Evolutionary conservation across 2,888 invertebrate genomes (phyloP).

Genomic region (Melanargia galathea): DNA sequence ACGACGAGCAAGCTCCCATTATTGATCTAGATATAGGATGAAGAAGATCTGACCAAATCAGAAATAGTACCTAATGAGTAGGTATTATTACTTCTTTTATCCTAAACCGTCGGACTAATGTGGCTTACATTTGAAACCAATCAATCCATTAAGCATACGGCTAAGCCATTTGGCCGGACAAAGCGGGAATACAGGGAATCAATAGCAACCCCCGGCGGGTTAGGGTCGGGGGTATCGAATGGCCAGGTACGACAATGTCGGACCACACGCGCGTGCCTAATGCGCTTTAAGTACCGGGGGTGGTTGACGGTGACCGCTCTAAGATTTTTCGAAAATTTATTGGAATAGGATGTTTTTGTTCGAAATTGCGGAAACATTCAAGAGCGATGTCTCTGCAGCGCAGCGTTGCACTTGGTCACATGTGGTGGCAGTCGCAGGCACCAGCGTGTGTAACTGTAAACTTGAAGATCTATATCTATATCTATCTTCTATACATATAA

Average conservation of each 20-base stretch:
- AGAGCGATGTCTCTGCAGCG: background rate
- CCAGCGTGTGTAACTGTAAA: too few species aligned
- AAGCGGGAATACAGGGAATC: slow-evolving; percentile 10
- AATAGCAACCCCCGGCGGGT: slow-evolving; percentile 15
- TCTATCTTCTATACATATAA: too few species aligned
- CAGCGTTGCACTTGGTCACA: background rate
- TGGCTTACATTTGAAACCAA: slow-evolving; percentile 11
- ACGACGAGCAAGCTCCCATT: too few species aligned
- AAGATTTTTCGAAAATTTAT: slow-evolving; percentile 55
- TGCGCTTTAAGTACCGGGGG: slow-evolving; percentile 60
- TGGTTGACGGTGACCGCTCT: slow-evolving; percentile 58
- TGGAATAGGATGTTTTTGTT: slow-evolving; percentile 37
- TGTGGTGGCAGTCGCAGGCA: background rate
- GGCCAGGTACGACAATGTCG: slow-evolving; percentile 41
- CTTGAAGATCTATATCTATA: too few species aligned
- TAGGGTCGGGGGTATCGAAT: slow-evolving; percentile 31
- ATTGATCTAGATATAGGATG: too few species aligned
- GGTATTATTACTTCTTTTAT: too few species aligned
- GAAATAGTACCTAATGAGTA: too few species aligned
- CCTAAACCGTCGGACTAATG: too few species aligned
- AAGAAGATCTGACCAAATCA: too few species aligned
- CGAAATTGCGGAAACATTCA: background rate
- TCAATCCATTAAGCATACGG: slow-evolving; percentile 25
- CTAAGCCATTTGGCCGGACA: slow-evolving; percentile 23
- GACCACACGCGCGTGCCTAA: slow-evolving; percentile 70